phyloP scores from a whole-genome alignment of 1,140 invertebrate genomes.

The Nasonia longicornis region DNA sequence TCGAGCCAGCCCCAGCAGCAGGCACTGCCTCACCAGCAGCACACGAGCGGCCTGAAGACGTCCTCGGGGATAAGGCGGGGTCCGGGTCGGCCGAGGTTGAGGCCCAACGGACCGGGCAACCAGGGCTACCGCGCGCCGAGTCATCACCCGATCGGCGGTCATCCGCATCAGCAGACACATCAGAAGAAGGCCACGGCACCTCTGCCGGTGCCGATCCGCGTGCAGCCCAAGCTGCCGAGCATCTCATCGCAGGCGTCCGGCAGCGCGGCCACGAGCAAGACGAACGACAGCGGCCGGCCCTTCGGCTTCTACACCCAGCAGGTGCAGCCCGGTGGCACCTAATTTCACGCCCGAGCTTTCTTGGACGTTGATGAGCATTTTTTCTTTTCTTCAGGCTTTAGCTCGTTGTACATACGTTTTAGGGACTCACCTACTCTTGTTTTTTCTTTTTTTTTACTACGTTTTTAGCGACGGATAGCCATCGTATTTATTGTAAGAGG shows the following conservation, averaged over 20 bases:
- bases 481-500: slow-evolving; percentile 18
- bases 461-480: background rate
- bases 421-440: background rate
- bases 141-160: slow-evolving; percentile 53
- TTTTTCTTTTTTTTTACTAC: background rate
- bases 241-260: slow-evolving; percentile 42
- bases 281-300: slow-evolving; percentile 53
- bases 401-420: background rate
- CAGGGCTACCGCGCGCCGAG: slow-evolving; percentile 70
- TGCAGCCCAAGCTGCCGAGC: slow-evolving; percentile 47
- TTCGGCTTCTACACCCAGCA: slow-evolving; percentile 68
- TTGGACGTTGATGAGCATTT: background rate
- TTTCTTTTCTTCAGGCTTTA: background rate
- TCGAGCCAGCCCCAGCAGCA: slow-evolving; percentile 5
- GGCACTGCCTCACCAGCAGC: background rate
- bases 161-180: background rate
- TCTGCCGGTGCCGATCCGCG: slow-evolving; percentile 63
- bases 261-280: slow-evolving; percentile 54
- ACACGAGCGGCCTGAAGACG: slow-evolving; percentile 36
- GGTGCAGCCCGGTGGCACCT: slow-evolving; percentile 33
- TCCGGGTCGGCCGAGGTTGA: slow-evolving; percentile 81
- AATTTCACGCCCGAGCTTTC: slow-evolving; percentile 1
- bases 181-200: background rate
- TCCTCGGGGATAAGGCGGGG: slow-evolving; percentile 76
- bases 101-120: slow-evolving; percentile 74